Percentiles rank a stretch among this genome's conserved stretches.
These are phyloP conservation scores for Nymphicus hollandicus DNA, from an alignment of 2,113 vertebrate genomes.

Conservation along the genomic window DNA sequence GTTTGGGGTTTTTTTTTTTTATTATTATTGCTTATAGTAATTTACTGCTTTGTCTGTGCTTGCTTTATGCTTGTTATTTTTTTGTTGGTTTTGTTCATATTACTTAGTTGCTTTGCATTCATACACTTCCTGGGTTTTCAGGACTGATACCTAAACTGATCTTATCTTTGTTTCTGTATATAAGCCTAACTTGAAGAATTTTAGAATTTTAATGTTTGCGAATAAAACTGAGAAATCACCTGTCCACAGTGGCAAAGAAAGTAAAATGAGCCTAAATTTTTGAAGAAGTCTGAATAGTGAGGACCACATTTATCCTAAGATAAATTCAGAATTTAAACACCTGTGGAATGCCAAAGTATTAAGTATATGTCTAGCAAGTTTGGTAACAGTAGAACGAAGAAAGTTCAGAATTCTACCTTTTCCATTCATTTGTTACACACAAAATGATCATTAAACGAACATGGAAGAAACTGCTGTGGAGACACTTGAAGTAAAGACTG, in stretches of 20 bases:
- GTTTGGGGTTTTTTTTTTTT: neutral
- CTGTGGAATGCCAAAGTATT: neutral
- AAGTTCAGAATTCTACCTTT: neutral
- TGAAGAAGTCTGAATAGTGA: neutral
- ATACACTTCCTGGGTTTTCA: neutral
- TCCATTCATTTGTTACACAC: neutral
- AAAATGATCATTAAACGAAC: neutral
- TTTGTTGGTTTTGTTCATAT: neutral
- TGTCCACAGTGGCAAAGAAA: neutral
- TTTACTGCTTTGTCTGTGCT: neutral
- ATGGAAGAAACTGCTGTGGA: neutral
- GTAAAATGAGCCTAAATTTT: neutral
- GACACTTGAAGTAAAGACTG: neutral
- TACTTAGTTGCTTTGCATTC: neutral
- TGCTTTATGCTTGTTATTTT: neutral
- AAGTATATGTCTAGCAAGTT: accelerated
- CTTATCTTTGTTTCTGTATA: neutral
- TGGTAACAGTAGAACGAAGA: neutral
- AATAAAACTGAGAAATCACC: neutral
- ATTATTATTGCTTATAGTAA: neutral
- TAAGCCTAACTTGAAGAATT: neutral
- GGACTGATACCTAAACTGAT: neutral
- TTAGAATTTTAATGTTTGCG: neutral
- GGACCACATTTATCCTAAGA: neutral
- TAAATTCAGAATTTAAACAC: neutral